A percentile compares a stretch with the other conserved stretches of the same genome.
Evolutionary conservation across 1,140 invertebrate genomes (phyloP).

Genomic region (Drosophila hydei): DNA sequence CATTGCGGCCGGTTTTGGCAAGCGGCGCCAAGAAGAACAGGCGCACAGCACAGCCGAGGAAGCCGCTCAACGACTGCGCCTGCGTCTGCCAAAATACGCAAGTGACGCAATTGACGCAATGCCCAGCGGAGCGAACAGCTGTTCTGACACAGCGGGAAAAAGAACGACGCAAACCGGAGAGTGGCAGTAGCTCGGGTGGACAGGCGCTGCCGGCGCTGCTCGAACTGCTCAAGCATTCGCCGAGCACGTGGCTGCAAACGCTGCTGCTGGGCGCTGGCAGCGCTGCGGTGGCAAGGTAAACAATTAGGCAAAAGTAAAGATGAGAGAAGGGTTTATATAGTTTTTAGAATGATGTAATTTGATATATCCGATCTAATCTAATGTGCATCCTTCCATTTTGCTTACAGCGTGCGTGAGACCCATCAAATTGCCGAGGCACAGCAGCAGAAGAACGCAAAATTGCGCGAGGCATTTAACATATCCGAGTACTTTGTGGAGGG

Average conservation of each 20-base stretch:
- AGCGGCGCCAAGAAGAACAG: conserved; percentile 77
- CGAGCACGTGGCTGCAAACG: conserved; percentile 62
- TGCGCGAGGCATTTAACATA: conserved; percentile 97
- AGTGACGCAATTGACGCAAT: conserved; percentile 29
- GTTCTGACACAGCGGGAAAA: conserved; percentile 30
- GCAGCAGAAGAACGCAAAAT: conserved; percentile 95
- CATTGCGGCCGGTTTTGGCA: conserved; percentile 69
- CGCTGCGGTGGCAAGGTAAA: conserved; percentile 52
- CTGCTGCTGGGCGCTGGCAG: conserved; percentile 66
- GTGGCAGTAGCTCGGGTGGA: conserved; percentile 44
- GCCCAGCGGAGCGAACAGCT: conserved; percentile 62
- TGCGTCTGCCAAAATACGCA: conserved; percentile 57
- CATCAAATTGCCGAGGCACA: conserved; percentile 98
- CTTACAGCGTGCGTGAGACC: conserved; percentile 94
- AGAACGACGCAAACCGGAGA: not conserved
- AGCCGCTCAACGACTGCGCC: conserved; percentile 54
- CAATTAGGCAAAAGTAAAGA: not conserved
- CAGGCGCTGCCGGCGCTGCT: conserved; percentile 57
- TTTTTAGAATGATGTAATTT: not conserved
- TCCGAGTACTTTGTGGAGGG: conserved; percentile 97
- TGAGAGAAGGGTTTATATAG: not conserved
- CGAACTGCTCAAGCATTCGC: conserved; percentile 71
- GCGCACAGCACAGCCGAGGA: conserved; percentile 57
- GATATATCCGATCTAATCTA: not conserved
- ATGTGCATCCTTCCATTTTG: not conserved